These are phyloP conservation scores for Aramus guarauna DNA, from an alignment of 2,113 vertebrate species.

Conservation along the genomic window DNA sequence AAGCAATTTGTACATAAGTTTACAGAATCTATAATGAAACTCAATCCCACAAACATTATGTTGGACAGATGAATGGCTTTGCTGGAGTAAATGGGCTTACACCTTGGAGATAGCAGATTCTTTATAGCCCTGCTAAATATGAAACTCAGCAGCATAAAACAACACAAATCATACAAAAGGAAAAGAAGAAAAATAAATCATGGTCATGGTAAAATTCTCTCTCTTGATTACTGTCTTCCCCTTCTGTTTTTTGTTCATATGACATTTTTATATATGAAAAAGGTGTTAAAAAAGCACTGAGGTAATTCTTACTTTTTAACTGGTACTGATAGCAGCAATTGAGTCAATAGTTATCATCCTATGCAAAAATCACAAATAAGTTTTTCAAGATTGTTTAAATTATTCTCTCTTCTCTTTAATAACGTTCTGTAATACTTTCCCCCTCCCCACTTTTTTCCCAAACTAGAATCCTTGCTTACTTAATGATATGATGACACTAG, in stretches of 20 bases:
- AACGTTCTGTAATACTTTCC: not conserved
- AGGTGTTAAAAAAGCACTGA: not conserved
- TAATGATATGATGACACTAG: not conserved
- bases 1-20: not conserved
- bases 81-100: not conserved
- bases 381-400: not conserved
- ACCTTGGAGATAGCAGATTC: not conserved
- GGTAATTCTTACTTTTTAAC: not conserved
- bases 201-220: not conserved
- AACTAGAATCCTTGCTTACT: not conserved
- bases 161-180: not conserved
- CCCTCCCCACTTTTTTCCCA: not conserved
- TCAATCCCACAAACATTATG: not conserved
- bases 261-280: not conserved
- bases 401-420: not conserved
- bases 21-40: not conserved
- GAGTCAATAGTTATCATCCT: not conserved
- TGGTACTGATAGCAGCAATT: not conserved
- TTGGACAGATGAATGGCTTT: not conserved
- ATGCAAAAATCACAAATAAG: not conserved
- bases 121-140: not conserved
- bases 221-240: not conserved
- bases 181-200: not conserved
- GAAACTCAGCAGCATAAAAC: not conserved
- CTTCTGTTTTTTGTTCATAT: not conserved